A percentile compares a stretch with the other conserved stretches of the same genome.
Evolutionary conservation across 2,888 invertebrate genomes (phyloP).

Genomic region (Teleiodes luculella): DNA sequence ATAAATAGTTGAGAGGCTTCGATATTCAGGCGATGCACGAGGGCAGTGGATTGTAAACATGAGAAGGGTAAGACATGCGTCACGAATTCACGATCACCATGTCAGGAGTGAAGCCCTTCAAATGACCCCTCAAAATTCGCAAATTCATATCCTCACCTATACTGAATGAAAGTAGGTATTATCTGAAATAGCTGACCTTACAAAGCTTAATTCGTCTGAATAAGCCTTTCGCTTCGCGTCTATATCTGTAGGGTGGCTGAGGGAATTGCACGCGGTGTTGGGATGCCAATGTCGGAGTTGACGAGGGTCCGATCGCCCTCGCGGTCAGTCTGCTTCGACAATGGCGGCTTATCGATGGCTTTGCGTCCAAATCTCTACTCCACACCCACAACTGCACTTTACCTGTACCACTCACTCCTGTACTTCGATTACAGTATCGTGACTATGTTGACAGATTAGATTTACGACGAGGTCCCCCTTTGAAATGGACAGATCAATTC

Average conservation of each 20-base stretch:
- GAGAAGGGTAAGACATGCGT: conserved; percentile 54
- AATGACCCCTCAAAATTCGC: conserved; percentile 20
- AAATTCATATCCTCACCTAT: not conserved
- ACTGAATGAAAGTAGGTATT: not conserved
- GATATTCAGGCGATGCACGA: conserved; percentile 17
- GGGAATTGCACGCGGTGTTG: conserved; percentile 29
- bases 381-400: conserved; percentile 28
- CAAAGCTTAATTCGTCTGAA: conserved; percentile 17
- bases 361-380: conserved; percentile 41
- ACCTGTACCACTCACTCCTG: conserved; percentile 7
- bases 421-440: not conserved
- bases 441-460: conserved; percentile 11
- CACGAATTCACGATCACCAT: conserved; percentile 32
- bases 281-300: conserved; percentile 51
- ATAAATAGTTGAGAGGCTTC: conserved; percentile 1
- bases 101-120: conserved; percentile 35
- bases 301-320: conserved; percentile 46
- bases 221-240: conserved; percentile 13
- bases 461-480: not conserved
- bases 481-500: not conserved
- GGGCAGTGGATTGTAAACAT: conserved; percentile 42
- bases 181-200: not conserved
- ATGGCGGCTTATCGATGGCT: conserved; percentile 42
- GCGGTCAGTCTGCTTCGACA: conserved; percentile 46
- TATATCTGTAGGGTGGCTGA: conserved; percentile 11